A percentile compares a stretch with the other conserved stretches of the same genome.
Conservation (phyloP, 2,888 invertebrate genomes). For the Pammene aurita region DNA sequence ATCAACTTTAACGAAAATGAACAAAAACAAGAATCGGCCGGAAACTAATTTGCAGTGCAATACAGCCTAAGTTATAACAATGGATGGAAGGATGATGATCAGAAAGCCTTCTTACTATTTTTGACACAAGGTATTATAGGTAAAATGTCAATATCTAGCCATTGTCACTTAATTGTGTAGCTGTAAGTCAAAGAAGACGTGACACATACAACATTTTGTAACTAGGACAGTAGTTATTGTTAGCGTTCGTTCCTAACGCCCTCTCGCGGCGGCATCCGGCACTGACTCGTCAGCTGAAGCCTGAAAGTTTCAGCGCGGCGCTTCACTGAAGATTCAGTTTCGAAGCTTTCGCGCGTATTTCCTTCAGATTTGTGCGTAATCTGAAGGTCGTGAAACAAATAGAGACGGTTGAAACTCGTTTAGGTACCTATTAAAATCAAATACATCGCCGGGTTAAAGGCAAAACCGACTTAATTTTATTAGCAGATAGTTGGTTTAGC, state of each 20-base stretch:
- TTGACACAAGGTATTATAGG: no score
- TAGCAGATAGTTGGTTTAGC: no score
- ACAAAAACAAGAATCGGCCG: no score
- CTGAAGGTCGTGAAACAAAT: background rate
- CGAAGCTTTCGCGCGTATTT: background rate
- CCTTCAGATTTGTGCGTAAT: background rate
- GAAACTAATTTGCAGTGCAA: no score
- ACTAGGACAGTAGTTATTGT: background rate
- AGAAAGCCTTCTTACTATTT: background rate
- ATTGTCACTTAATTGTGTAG: no score
- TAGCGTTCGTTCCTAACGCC: conserved; percentile 51
- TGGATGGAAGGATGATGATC: no score
- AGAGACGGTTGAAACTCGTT: background rate
- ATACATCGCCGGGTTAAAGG: no score
- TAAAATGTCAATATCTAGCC: no score
- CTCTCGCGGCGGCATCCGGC: conserved; percentile 53
- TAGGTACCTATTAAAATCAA: no score
- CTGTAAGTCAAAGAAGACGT: background rate
- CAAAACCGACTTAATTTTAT: no score
- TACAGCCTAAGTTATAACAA: no score
- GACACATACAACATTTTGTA: background rate
- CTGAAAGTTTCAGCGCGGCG: conserved; percentile 55
- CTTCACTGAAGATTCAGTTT: conserved; percentile 25
- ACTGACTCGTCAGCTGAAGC: conserved; percentile 60
- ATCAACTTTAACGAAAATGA: no score